A percentile compares a stretch with the other conserved stretches of the same genome.
Evolutionary conservation across 2,797 vertebrate species (phyloP).

Genomic region (Halcyon leucocephala): DNA sequence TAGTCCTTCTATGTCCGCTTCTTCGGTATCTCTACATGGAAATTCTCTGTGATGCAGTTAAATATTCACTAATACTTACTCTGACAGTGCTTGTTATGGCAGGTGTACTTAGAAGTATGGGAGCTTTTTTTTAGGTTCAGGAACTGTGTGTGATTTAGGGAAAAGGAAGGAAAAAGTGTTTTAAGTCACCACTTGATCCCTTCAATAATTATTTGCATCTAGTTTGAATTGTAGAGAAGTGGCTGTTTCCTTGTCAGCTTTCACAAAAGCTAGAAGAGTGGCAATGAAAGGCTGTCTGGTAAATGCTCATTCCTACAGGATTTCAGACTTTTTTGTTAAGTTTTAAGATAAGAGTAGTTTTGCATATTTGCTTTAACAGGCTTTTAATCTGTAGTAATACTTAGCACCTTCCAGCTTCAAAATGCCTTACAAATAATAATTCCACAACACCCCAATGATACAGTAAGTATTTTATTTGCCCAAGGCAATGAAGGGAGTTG

Average conservation of each 20-base stretch:
- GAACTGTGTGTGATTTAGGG: not conserved
- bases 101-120: not conserved
- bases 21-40: not conserved
- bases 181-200: not conserved
- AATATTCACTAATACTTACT: not conserved
- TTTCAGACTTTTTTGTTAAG: not conserved
- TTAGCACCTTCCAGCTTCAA: not conserved
- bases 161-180: not conserved
- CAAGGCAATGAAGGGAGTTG: not conserved
- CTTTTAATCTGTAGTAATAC: not conserved
- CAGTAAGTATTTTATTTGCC: not conserved
- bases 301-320: not conserved
- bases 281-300: not conserved
- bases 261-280: not conserved
- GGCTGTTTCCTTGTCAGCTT: not conserved
- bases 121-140: not conserved
- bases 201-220: not conserved
- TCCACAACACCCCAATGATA: not conserved
- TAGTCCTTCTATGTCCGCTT: not conserved
- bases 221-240: not conserved
- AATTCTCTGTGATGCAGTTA: not conserved
- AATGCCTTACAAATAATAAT: not conserved
- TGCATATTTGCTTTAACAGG: not conserved
- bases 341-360: not conserved
- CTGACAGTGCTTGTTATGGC: not conserved